phyloP scores from a whole-genome alignment of 2,797 vertebrate species.

The Helicolenus hilgendorfi region DNA sequence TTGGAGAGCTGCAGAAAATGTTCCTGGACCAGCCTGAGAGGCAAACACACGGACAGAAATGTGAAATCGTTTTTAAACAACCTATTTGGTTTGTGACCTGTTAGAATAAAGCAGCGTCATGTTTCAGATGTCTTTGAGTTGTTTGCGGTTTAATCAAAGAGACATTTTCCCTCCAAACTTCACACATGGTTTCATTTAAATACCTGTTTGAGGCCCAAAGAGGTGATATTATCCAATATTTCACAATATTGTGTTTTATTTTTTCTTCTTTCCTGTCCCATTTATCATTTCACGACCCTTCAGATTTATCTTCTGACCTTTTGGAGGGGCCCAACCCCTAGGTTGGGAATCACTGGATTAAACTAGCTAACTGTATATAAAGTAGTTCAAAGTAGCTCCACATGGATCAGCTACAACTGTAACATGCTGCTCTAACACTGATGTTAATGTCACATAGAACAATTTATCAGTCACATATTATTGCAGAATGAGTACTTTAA shows the following conservation, averaged over 20 bases:
- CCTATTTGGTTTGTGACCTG: neutral
- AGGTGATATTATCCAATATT: neutral
- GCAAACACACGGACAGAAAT: neutral
- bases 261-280: neutral
- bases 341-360: neutral
- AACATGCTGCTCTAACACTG: neutral
- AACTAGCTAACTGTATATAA: neutral
- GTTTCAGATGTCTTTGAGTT: too few relatives aligned
- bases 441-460: too few relatives aligned
- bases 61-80: neutral
- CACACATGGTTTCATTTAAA: neutral
- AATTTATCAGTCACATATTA: neutral
- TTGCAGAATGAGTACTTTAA: neutral
- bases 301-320: neutral
- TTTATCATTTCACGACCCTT: neutral
- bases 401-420: neutral
- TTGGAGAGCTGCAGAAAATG: conserved; percentile 89
- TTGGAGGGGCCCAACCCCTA: neutral
- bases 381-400: neutral
- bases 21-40: conserved; percentile 91
- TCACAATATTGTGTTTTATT: too few relatives aligned
- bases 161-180: neutral
- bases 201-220: neutral
- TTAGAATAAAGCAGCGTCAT: neutral
- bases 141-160: too few relatives aligned